Conservation (phyloP, 2,113 vertebrate genomes). For the Bucco capensis region DNA sequence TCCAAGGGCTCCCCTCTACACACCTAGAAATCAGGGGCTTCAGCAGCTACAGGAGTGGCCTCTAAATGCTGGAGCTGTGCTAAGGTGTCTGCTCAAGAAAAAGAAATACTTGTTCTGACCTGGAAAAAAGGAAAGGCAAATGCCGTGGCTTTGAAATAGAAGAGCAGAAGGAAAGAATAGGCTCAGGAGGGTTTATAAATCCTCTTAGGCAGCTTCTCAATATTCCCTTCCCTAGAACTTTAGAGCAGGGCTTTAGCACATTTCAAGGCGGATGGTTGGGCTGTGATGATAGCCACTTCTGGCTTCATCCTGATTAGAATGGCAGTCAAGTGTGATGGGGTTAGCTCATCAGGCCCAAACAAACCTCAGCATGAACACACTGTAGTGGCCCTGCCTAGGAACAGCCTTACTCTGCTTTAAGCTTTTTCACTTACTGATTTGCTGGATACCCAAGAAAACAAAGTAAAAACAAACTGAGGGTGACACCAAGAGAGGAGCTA, state of each 20-base stretch:
- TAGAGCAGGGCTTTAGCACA: neutral
- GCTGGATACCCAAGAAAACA: neutral
- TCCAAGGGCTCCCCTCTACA: neutral
- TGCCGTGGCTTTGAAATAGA: constrained; percentile 18
- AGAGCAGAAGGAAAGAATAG: constrained; percentile 21
- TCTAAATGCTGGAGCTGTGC: neutral
- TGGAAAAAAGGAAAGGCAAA: neutral
- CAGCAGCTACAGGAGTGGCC: neutral
- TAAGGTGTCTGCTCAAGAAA: neutral
- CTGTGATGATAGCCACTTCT: neutral
- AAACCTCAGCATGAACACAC: neutral
- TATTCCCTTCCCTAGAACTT: neutral
- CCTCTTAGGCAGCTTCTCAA: constrained; percentile 35
- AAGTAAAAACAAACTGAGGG: neutral
- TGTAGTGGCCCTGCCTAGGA: neutral
- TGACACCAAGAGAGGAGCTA: neutral
- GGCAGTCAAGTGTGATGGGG: neutral
- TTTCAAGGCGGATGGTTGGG: constrained; percentile 10
- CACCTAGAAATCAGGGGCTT: neutral
- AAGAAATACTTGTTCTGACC: constrained; percentile 10
- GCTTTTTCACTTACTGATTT: neutral
- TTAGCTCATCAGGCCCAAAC: neutral
- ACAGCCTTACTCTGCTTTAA: neutral
- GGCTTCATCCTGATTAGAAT: neutral
- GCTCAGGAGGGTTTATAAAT: constrained; percentile 50